Evolutionary conservation across 1,140 invertebrate species (phyloP), one percentile per base, ranked within the genome.

Genomic region (Neodiprion pinetum): DNA sequence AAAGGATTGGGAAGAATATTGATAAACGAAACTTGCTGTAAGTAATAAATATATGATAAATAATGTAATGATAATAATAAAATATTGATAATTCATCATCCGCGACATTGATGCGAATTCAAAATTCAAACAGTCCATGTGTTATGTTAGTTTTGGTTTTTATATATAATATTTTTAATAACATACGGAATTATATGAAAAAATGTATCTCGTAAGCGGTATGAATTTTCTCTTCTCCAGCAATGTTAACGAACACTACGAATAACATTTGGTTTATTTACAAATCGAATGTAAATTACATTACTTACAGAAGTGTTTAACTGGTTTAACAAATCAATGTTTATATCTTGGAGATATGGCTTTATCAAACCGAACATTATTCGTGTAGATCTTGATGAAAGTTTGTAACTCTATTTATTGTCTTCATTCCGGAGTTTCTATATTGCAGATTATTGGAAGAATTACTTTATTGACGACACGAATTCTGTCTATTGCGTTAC

Each of bases 1-100:
- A 61, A 61, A 61, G 53, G 53, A 61, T 61, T 7, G 9, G 53
- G 9, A 61, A 61, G 9, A 61, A 61, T 12, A 61, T 61, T 61
- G n/a, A 61, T 14, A 61, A 61, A 61, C 11, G 53, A 61, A 12
- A 61, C n/a, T 61, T 61, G 53, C 53, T 61, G 53, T 61, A 61
- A 61, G 53, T 61, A 17, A 61, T 61, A 61, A 61, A 40, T 12
- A 61, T 61, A 61, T 61, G n/a, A 61, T 61, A 61, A 61, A 61
- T 61, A 61, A 61, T 61, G n/a, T 61, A 14, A 61, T 61, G n/a
- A 61, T 61, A 14, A 17, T 5, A 61, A 61, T 61, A 61, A 14
- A 4, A 61, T 61, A 8, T 14, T 61, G 53, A 61, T 61, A 61
- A 12, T 61, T 61, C 4, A 17, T 12, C 53, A 61, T 14, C 53